phyloP scores from a whole-genome alignment of 2,797 vertebrate genomes.

The Antennarius maculatus region DNA sequence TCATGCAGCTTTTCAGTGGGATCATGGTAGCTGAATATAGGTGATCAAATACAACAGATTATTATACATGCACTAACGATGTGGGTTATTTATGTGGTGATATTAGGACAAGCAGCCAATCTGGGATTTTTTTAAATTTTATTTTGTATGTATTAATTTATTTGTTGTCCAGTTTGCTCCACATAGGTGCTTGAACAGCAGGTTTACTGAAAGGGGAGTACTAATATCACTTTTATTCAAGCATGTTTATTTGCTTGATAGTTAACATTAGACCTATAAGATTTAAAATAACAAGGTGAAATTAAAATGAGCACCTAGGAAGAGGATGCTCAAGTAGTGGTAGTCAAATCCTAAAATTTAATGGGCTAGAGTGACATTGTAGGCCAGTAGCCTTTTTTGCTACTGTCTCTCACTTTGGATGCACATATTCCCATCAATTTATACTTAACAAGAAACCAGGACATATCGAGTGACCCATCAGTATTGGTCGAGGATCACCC shows the following conservation, averaged over 20 bases:
- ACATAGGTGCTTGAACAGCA: neutral
- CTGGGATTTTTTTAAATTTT: neutral
- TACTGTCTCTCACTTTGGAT: neutral
- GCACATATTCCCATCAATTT: conserved; percentile 1
- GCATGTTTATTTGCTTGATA: no score
- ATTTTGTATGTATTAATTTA: neutral
- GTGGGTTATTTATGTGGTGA: neutral
- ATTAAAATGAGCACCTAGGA: neutral
- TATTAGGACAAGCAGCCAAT: neutral
- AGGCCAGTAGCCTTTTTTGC: neutral
- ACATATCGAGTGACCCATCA: conserved; percentile 36
- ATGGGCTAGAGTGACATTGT: neutral
- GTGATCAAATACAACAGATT: neutral
- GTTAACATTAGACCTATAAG: no score
- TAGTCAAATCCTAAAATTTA: neutral
- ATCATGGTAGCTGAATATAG: conserved; percentile 2
- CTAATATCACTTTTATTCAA: no score
- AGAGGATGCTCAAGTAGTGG: neutral
- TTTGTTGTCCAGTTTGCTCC: neutral
- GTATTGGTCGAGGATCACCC: conserved; percentile 32
- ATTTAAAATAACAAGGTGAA: neutral
- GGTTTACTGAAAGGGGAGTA: conserved; percentile 1
- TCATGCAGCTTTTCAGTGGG: neutral
- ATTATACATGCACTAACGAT: conserved; percentile 1
- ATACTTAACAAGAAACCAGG: conserved; percentile 10